Conservation (phyloP, 2,797 vertebrate genomes). For the Linurgus olivaceus region DNA sequence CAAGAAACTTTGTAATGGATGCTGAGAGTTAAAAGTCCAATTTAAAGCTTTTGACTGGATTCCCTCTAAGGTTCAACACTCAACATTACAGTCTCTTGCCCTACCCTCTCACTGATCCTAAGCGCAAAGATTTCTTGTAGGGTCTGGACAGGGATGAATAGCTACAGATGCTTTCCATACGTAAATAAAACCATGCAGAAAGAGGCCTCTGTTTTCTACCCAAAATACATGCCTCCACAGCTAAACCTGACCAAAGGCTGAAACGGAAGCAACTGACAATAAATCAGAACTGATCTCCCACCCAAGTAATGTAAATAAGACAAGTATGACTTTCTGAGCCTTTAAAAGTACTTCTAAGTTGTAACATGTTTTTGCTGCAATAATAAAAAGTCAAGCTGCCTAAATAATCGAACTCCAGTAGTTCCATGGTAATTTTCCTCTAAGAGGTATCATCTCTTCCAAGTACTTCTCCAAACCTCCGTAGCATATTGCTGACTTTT, state of each 20-base stretch:
- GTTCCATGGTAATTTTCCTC: background rate
- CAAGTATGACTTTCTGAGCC: background rate
- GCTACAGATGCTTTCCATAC: background rate
- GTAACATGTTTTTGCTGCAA: background rate
- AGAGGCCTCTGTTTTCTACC: background rate
- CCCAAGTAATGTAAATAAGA: background rate
- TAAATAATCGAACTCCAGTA: background rate
- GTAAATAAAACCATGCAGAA: background rate
- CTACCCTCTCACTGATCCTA: background rate
- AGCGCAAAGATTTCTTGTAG: background rate
- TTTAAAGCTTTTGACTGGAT: background rate
- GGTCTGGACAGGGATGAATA: background rate
- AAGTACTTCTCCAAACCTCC: background rate
- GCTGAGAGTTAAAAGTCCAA: background rate
- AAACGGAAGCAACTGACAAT: background rate
- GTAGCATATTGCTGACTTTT: background rate
- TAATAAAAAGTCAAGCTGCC: background rate
- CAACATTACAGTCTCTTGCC: fast-evolving
- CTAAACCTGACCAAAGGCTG: background rate
- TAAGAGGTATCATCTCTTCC: background rate
- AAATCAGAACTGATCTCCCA: background rate
- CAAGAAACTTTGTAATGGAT: background rate
- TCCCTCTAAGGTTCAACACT: background rate
- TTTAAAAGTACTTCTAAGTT: background rate
- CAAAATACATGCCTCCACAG: background rate